These are phyloP conservation scores for Danio rerio DNA, from an alignment of 2,113 vertebrate species.

Conservation along the genomic window GRCz12tu NC_133199.1:45541001-45541500, in stretches of 20 bases:
- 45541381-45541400: not conserved
- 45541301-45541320: slow-evolving; percentile 38
- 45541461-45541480: too few species aligned
- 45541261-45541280: not conserved
- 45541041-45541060: too few species aligned
- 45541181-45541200: not conserved
- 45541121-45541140: not conserved
- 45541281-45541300: slow-evolving; percentile 1
- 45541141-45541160: not conserved
- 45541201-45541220: not conserved
- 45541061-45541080: too few species aligned
- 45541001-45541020: too few species aligned
- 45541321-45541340: not conserved
- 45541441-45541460: too few species aligned
- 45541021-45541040: too few species aligned
- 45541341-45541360: too few species aligned
- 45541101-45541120: not conserved
- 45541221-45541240: not conserved
- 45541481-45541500: too few species aligned
- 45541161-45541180: not conserved
- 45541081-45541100: too few species aligned
- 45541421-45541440: not conserved
- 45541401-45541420: not conserved
- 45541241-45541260: not conserved
- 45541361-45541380: too few species aligned